Base-by-base conservation (phyloP, 2,113 vertebrate genomes). In the Pionites leucogaster region DNA sequence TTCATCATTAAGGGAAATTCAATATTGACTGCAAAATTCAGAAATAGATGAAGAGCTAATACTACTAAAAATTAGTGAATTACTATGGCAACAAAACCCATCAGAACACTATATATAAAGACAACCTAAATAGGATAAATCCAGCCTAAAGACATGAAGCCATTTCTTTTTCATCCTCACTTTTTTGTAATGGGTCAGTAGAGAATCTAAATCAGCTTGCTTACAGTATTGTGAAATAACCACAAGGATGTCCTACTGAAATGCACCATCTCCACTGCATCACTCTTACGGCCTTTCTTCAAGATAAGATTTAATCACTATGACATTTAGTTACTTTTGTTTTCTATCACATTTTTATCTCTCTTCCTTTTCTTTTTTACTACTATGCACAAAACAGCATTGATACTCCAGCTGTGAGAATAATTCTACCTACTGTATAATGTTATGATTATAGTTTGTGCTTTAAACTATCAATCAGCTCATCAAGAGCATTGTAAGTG, bases 391-490 rank as follows among this genome's bases (percentile, higher is more conserved):
- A 83, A 65, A 70, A 70, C 64, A 70, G 17, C 42, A 74, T 52
- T 90, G 37, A 70, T 83, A 50, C 8, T 86, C 20, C 29, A 67
- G 23, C 31, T 88, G 59, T 31, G 39, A 94, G 76, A 92, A 83
- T 86, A 93, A 85, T 86, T 39, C 67, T 92, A 46, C 50, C 22
- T 83, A 70, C 20, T 2, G 0, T 86, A 88, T 33, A 90, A 87
- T 46, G 6, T 71, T 91, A 85, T 93, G 59, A 80, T 96, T 88
- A 86, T 75, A 96, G 46, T 52, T 46, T 95, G 39, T 70, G 20
- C 39, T 90, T 68, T 91, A 55, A 94, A 67, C 64, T 96, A 86
- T 92, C 85, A 92, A 71, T 93, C 93, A 94, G 42, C 6, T 88
- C 49, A 68, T 90, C 79, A 81, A 59, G 47, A 94, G 14, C 23